phyloP scores from a whole-genome alignment of 2,888 invertebrate genomes.

The Galerucella nymphaeae region DNA sequence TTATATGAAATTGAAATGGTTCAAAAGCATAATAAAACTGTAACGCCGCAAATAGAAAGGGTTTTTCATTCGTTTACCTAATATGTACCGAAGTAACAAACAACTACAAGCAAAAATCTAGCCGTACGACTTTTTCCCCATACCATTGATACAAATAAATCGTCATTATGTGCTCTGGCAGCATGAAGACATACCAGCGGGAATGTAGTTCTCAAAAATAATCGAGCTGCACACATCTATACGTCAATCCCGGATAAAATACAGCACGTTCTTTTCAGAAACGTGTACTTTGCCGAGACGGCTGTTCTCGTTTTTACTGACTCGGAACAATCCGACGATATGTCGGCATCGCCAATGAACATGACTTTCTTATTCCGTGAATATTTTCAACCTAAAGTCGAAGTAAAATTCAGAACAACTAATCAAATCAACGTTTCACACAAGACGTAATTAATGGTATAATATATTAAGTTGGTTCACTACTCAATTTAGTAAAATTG shows the following conservation, averaged over 20 bases:
- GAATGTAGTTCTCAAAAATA: conserved; percentile 64
- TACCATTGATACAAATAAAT: conserved; percentile 59
- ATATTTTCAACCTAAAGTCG: conserved; percentile 42
- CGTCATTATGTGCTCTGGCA: conserved; percentile 60
- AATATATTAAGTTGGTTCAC: too few species aligned
- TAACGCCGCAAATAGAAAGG: conserved; percentile 50
- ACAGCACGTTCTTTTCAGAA: conserved; percentile 57
- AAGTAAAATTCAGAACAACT: background rate
- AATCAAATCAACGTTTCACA: background rate
- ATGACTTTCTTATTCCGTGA: conserved; percentile 33
- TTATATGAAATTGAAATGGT: conserved; percentile 49
- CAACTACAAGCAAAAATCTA: conserved; percentile 56
- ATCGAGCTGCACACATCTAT: conserved; percentile 59
- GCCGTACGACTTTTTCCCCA: conserved; percentile 53
- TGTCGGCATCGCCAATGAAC: conserved; percentile 50
- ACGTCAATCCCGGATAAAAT: conserved; percentile 62
- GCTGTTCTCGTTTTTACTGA: conserved; percentile 57
- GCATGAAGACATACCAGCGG: conserved; percentile 61
- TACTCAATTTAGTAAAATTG: too few species aligned
- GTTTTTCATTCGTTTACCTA: conserved; percentile 48
- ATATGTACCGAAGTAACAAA: conserved; percentile 53
- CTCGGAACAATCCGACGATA: conserved; percentile 51
- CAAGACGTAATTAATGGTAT: too few species aligned
- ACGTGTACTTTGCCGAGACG: conserved; percentile 57
- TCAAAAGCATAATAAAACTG: conserved; percentile 53